Base-by-base conservation (phyloP, 2,888 invertebrate species). In the Glyphotaelius pellucidus region DNA sequence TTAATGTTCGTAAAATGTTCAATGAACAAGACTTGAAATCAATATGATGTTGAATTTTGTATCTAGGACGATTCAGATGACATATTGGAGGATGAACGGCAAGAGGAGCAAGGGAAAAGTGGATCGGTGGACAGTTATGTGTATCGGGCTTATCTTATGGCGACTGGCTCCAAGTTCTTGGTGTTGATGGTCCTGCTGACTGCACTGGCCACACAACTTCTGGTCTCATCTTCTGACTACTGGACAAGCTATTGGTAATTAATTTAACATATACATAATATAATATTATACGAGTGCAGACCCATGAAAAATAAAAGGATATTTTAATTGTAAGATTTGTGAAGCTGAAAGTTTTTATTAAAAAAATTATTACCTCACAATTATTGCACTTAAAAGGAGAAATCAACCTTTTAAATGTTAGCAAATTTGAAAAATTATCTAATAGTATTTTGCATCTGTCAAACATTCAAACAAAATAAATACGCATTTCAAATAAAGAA, bases 81-180 rank as follows among this genome's bases (percentile, higher is more conserved):
- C 79, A 31, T 38, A 79, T n/a, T n/a, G 42, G 86, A 86, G n/a
- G 80, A 89, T 42, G 80, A 80, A 35, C 38, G 81, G 12, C 95
- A 95, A 92, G 97, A 97, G 94, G 94, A 95, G 31, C 95, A 95
- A 92, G 95, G 95, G 95, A 95, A 85, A n/a, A 80, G 79, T 19
- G 97, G 97, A 0, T 95, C 94, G 30, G 96, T 97, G 90, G 96
- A 96, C 14, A 52, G n/a, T 19, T 85, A 88, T n/a, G 88, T 93
- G 35, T 97, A 97, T 94, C 94, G 94, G 42, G 95, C 96, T 86
- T 97, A 97, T 94, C 96, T 97, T 91, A 94, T 94, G 81, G 97
- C 97, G 5, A 97, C 97, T n/a, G 97, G 97, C 11, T 96, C 96
- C 90, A 96, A 95, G 94, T 96, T 25, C 25, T 67, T 67, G 25